Evolutionary conservation across 2,113 vertebrate species (phyloP).

Genomic region (Rhadina sibilatrix): DNA sequence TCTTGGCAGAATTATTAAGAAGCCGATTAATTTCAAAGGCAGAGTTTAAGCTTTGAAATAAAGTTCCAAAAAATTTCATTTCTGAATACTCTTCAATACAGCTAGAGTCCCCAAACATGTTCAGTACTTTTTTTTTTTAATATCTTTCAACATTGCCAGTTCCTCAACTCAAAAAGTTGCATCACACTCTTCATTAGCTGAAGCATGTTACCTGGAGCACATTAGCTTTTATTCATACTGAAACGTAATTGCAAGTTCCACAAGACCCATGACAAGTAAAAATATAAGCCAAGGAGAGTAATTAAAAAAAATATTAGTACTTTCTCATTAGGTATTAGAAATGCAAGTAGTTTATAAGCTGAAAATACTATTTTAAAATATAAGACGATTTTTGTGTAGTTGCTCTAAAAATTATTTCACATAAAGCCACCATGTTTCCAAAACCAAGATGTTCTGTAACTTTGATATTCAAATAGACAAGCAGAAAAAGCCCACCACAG

Average conservation of each 20-base stretch:
- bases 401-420: neutral
- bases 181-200: neutral
- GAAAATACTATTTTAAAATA: neutral
- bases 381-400: neutral
- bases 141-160: neutral
- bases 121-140: neutral
- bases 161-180: neutral
- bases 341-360: neutral
- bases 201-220: neutral
- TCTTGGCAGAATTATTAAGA: neutral
- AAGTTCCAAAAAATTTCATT: neutral
- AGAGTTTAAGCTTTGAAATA: neutral
- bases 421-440: neutral
- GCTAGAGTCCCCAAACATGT: accelerated
- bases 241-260: neutral
- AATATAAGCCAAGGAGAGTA: neutral
- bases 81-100: neutral
- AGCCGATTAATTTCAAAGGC: neutral
- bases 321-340: neutral
- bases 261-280: neutral
- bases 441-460: neutral
- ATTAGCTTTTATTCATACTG: neutral
- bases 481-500: neutral
- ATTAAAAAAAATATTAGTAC: neutral
- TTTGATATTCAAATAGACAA: neutral